These are phyloP conservation scores for Pogonus chalceus DNA, from an alignment of 1,140 invertebrate genomes.

Conservation along the genomic window DNA sequence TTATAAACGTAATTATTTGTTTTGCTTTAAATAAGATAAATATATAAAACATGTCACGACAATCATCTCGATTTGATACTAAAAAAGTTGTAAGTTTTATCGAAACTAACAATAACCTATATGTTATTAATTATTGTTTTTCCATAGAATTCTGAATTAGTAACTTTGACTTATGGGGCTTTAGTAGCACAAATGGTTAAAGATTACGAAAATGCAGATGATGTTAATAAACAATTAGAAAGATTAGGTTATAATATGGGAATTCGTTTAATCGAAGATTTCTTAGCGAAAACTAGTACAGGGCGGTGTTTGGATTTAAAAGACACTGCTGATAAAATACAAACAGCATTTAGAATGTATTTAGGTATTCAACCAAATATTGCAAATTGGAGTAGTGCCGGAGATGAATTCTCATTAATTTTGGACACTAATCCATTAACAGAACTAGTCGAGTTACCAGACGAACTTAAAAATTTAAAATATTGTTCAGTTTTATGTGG, in stretches of 20 bases:
- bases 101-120: slow-evolving; percentile 5
- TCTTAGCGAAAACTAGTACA: slow-evolving; percentile 82
- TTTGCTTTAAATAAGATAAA: not conserved
- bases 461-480: slow-evolving; percentile 78
- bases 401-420: slow-evolving; percentile 93
- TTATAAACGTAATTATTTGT: not conserved
- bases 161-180: slow-evolving; percentile 96
- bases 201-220: slow-evolving; percentile 95
- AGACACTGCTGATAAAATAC: slow-evolving; percentile 94
- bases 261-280: slow-evolving; percentile 93
- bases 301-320: slow-evolving; percentile 89
- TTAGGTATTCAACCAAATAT: slow-evolving; percentile 83
- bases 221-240: slow-evolving; percentile 90
- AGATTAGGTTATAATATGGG: slow-evolving; percentile 98
- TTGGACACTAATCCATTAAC: slow-evolving; percentile 92
- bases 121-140: slow-evolving; percentile 17
- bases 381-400: slow-evolving; percentile 85
- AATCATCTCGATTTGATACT: slow-evolving; percentile 33
- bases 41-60: slow-evolving; percentile 28
- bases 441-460: slow-evolving; percentile 98
- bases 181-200: slow-evolving; percentile 93
- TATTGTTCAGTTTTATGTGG: slow-evolving; percentile 95
- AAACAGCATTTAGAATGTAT: slow-evolving; percentile 78
- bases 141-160: slow-evolving; percentile 89
- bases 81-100: slow-evolving; percentile 41